Evolutionary conservation across 2,888 invertebrate genomes (phyloP).

Genomic region (Acleris cristana): DNA sequence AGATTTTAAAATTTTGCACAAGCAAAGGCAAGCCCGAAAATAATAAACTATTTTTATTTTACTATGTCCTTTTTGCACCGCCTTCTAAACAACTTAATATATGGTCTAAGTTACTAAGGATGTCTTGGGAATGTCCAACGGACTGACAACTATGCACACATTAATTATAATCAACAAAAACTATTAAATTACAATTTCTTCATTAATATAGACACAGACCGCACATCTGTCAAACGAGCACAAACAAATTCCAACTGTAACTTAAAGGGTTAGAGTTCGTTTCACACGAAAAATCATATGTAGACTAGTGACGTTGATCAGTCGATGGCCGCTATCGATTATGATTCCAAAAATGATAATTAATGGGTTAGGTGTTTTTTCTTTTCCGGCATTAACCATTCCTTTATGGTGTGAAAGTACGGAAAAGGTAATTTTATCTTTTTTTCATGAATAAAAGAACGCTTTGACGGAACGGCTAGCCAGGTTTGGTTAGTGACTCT

Average conservation of each 20-base stretch:
- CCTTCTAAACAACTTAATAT: not conserved
- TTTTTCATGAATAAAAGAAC: no score
- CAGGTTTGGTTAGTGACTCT: no score
- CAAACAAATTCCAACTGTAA: conserved; percentile 4
- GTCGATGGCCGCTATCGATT: conserved; percentile 12
- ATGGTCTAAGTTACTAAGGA: not conserved
- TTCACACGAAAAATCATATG: not conserved
- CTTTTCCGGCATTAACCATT: conserved; percentile 1
- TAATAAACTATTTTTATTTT: no score
- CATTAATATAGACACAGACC: conserved; percentile 5
- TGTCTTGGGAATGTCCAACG: not conserved
- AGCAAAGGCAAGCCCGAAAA: no score
- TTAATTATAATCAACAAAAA: not conserved
- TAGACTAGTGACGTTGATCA: conserved; percentile 2
- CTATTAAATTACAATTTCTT: conserved; percentile 21
- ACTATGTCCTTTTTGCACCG: no score
- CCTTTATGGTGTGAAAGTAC: conserved; percentile 4
- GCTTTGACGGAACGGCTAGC: no score
- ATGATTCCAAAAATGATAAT: conserved; percentile 26
- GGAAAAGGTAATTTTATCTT: not conserved
- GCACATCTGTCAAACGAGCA: conserved; percentile 15
- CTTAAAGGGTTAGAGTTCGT: conserved; percentile 1
- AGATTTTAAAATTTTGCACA: no score
- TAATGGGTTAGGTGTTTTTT: conserved; percentile 8
- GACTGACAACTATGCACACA: conserved; percentile 5